Percentiles rank a stretch among this genome's conserved stretches.
Conservation (phyloP, 2,113 vertebrate genomes). For the Rhineura floridana region DNA sequence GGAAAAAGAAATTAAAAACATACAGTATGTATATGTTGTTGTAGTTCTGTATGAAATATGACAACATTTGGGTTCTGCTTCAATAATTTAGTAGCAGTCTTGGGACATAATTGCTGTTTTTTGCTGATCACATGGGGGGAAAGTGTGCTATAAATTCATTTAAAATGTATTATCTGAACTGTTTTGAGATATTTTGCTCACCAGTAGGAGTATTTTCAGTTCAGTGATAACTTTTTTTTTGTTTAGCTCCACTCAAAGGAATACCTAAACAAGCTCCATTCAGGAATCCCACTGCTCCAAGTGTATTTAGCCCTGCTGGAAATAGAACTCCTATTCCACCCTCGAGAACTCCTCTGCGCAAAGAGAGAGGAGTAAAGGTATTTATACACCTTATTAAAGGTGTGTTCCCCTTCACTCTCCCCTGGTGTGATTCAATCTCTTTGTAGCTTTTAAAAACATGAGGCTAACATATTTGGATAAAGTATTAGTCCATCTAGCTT, state of each 20-base stretch:
- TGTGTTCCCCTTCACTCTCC: background rate
- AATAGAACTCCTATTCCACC: conserved; percentile 93
- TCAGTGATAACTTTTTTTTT: background rate
- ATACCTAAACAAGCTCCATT: conserved; percentile 96
- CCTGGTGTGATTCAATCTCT: background rate
- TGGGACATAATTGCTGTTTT: background rate
- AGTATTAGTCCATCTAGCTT: background rate
- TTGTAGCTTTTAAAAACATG: background rate
- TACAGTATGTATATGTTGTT: too few relatives aligned
- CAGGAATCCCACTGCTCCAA: conserved; percentile 91
- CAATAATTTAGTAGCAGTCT: background rate
- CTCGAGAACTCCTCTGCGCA: conserved; percentile 88
- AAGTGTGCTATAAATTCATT: background rate
- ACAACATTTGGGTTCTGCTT: background rate
- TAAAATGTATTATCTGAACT: background rate
- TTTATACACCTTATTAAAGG: accelerated
- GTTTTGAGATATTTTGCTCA: background rate
- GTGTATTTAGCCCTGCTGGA: conserved; percentile 93
- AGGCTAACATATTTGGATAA: background rate
- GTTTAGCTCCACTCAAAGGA: conserved; percentile 92
- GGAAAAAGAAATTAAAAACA: too few relatives aligned
- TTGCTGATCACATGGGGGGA: background rate
- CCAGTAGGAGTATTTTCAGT: accelerated
- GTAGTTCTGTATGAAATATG: background rate
- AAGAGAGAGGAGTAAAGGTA: conserved; percentile 97